Conservation (phyloP, 2,113 vertebrate genomes). For the Malurus elegans region DNA sequence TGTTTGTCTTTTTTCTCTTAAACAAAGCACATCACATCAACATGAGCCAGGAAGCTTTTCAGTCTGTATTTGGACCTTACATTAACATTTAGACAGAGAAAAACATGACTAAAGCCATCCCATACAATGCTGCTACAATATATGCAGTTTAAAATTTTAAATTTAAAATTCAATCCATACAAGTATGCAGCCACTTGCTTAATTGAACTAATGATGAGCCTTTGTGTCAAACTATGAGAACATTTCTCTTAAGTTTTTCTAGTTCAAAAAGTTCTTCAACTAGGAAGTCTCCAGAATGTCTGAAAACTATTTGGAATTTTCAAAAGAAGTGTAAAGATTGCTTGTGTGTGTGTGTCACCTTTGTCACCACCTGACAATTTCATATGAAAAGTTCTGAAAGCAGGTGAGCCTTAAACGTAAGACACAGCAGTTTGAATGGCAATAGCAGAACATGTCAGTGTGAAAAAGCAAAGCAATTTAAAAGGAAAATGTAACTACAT, state of each 20-base stretch:
- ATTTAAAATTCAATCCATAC: not conserved
- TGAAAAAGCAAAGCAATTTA: not conserved
- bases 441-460: not conserved
- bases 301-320: constrained; percentile 36
- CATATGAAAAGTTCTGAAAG: constrained; percentile 5
- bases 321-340: not conserved
- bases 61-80: not conserved
- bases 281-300: constrained; percentile 39
- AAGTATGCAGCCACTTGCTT: not conserved
- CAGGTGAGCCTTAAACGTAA: constrained; percentile 6
- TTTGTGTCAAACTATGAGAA: not conserved
- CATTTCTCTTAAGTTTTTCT: not conserved
- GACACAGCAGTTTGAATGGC: not conserved
- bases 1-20: constrained; percentile 12
- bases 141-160: not conserved
- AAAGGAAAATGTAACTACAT: not conserved
- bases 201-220: not conserved
- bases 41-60: constrained; percentile 45
- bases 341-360: not conserved
- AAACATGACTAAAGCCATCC: not conserved
- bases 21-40: constrained; percentile 64
- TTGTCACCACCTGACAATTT: not conserved
- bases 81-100: not conserved
- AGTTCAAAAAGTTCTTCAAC: constrained; percentile 34
- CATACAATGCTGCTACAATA: not conserved